Base-by-base conservation (phyloP, 2,888 invertebrate species). In the Dendrolimus pini region DNA sequence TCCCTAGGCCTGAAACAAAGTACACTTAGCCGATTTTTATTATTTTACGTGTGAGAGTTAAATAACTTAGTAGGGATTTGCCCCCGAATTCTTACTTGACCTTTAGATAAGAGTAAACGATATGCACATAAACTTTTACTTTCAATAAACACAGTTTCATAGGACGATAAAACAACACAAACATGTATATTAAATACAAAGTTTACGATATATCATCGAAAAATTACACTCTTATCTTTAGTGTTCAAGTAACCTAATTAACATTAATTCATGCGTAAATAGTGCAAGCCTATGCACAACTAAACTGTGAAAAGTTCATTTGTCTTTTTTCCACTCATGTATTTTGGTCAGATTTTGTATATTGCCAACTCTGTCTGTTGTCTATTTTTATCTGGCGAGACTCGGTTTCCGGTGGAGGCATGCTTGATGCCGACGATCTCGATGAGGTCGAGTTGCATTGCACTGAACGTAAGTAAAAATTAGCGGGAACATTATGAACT, bases 361-460 rank as follows among this genome's bases (percentile, higher is more conserved):
- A 71, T 72, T 61, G 70, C 72, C 73, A 70, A 82, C 82, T 71
- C 82, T 77, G 70, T 82, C 79, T 75, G 75, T 60, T 63, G 68
- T 70, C 83, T 89, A 89, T 82, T 85, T 85, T 85, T 88, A 85
- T 80, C 82, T 71, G 71, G 61, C 66, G 78, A 82, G 83, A 77
- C 77, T 77, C 73, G 74, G 78, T 80, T 87, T 89, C 89, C 89
- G 87, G 86, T 78, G 71, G 70, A 30, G 6, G 30, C 30, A 30
- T 30, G 30, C 30, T 30, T 30, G 77, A 80, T 78, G 75, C 79
- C 74, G 69, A 63, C 69, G 66, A 68, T 67, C 64, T 63, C 59
- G 61, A 54, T 54, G 67, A 62, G 71, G 70, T 62, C 66, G 65
- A 72, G 70, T 73, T 77, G 76, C 78, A 78, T 65, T 77, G 77